A percentile compares a stretch with the other conserved stretches of the same genome.
phyloP scores from a whole-genome alignment of 2,113 vertebrate genomes.

The Mungos mungo region DNA sequence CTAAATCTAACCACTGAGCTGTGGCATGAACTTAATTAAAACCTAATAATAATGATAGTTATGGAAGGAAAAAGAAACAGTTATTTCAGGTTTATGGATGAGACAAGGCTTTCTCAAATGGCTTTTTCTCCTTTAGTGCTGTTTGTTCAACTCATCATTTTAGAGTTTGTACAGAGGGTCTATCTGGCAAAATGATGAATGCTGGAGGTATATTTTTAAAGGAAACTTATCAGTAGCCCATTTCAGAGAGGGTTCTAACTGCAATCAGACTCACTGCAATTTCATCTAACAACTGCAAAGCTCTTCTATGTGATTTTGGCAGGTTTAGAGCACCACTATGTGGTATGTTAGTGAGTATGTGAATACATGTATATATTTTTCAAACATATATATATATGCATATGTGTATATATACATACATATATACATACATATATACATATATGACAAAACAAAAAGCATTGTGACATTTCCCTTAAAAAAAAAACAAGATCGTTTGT shows the following conservation, averaged over 20 bases:
- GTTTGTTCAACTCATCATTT: constrained; percentile 82
- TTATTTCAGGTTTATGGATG: constrained; percentile 75
- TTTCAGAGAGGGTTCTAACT: constrained; percentile 77
- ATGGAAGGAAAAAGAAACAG: constrained; percentile 70
- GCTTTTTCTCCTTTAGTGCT: constrained; percentile 74
- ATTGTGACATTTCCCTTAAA: constrained; percentile 29
- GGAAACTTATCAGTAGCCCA: constrained; percentile 73
- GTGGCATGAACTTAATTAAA: constrained; percentile 74
- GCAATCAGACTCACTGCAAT: constrained; percentile 65
- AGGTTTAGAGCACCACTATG: constrained; percentile 88
- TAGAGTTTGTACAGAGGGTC: constrained; percentile 77
- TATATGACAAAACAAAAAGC: background rate
- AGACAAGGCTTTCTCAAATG: constrained; percentile 75
- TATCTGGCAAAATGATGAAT: constrained; percentile 73
- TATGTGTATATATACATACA: background rate
- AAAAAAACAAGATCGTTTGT: constrained; percentile 48
- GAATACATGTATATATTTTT: constrained; percentile 13
- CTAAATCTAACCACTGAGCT: constrained; percentile 63
- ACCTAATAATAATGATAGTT: constrained; percentile 76
- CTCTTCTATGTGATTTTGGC: constrained; percentile 39
- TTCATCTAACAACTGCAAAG: constrained; percentile 60
- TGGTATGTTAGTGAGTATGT: constrained; percentile 75
- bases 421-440: background rate
- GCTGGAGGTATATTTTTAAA: constrained; percentile 73
- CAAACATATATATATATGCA: background rate